Conservation (phyloP, 2,797 vertebrate species). For the Halcyon smyrnensis region DNA sequence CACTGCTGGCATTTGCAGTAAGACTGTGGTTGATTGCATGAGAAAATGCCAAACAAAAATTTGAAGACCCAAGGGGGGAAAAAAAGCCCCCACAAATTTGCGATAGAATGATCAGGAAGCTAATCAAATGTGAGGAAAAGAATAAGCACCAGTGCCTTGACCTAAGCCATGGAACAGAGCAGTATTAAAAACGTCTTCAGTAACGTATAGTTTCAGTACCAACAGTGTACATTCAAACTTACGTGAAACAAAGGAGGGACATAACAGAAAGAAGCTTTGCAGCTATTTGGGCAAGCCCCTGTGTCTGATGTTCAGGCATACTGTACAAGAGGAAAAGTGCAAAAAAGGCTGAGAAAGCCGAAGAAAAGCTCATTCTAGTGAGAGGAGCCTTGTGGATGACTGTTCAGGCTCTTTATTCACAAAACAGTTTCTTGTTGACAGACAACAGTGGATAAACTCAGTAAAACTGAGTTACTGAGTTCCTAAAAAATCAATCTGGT, state of each 20-base stretch:
- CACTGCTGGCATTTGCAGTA: not conserved
- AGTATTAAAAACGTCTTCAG: not conserved
- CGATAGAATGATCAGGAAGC: not conserved
- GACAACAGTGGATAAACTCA: not conserved
- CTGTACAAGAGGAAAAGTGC: not conserved
- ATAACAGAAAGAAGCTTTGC: not conserved
- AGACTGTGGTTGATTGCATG: not conserved
- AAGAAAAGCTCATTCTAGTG: not conserved
- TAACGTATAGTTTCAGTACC: not conserved
- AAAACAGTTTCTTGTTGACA: not conserved
- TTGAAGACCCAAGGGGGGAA: not conserved
- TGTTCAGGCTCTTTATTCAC: not conserved
- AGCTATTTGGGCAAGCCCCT: not conserved
- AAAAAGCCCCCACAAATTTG: not conserved
- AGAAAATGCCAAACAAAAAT: not conserved
- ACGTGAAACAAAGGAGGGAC: not conserved
- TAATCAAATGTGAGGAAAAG: not conserved
- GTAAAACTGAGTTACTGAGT: not conserved
- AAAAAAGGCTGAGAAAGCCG: not conserved
- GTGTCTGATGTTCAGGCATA: not conserved
- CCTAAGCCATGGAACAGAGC: rapidly evolving
- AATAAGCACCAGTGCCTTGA: not conserved
- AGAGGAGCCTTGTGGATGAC: not conserved
- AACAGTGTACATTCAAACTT: not conserved
- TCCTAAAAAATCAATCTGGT: not conserved